Evolutionary conservation across 2,888 invertebrate species (phyloP), one percentile per base, ranked within the genome.

Genomic region (Melikaiella ostensackeni): DNA sequence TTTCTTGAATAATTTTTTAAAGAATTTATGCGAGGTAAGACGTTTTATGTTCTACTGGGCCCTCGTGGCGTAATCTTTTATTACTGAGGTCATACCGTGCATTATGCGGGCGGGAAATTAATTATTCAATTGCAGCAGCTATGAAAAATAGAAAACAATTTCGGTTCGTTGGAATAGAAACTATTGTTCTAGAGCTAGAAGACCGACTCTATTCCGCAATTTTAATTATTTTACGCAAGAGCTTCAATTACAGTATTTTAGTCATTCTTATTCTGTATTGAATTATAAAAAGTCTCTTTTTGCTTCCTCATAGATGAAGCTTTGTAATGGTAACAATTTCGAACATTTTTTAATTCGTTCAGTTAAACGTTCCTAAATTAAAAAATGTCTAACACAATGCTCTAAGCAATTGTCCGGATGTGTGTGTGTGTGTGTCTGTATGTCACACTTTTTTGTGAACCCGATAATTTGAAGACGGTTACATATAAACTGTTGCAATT

Each of bases 91-190:
- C 50, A 46, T 70, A n/a, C 57, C 13, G 46, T 46, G 33, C 9
- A 70, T 66, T 70, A 70, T 70, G 50, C 50, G 70, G 70, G 70
- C 50, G 42, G 70, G 46, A 33, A 70, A 70, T 70, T 50, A 70
- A 33, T 70, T 27, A 70, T 50, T 70, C 46, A 30, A 50, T 30
- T 19, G 30, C 30, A 70, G 50, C 27, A 46, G 19, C 50, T 30
- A 5, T 50, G 50, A 50, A 70, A 70, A 70, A 50, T 30, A 19
- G 24, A 70, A 70, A 70, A 70, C 27, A 21, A 6, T 70, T 46
- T 70, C 30, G 50, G n/a, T 70, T 50, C 30, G 24, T 27, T 59
- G 57, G 2, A 59, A 59, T 27, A 59, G 57, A 27, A 27, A 59
- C 24, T 59, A 55, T 59, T 59, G 24, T 59, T 59, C 24, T 13